Evolutionary conservation across 2,113 vertebrate genomes (phyloP), one percentile per base, ranked within the genome.

Genomic region (Oreotrochilus melanogaster): DNA sequence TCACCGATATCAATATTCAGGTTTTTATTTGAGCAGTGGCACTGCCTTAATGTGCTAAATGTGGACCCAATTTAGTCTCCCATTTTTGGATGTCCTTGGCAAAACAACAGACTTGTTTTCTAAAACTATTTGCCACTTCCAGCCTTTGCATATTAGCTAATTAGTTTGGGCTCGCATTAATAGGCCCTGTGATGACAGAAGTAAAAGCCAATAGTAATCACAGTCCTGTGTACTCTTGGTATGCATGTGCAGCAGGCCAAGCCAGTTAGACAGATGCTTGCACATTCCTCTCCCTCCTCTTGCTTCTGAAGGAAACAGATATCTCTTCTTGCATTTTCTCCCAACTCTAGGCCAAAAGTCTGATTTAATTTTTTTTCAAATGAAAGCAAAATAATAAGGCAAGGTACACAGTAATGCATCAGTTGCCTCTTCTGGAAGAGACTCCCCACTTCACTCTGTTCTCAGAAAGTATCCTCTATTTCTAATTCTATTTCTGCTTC

Each of bases 111-210:
- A 54, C 64, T 48, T 80, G 31, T 95, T 95, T 95, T 84, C 56
- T 64, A 60, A 78, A 91, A 79, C 39, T 69, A 22, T 86, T 83
- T 90, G 62, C 62, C 50, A 73, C 64, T 97, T 96, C 10, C 58
- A 90, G 92, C 67, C 79, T 94, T 88, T 94, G 42, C n/a, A 95
- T 83, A 76, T 84, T 93, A 87, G 66, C 31, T 91, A 93, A 94
- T 92, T 86, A 93, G n/a, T 84, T 69, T 86, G 28, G 37, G 24
- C 54, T 96, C 57, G 70, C 4, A 15, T 84, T 88, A 80, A 18
- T 85, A 86, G 65, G 78, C 57, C 45, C 92, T 74, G 45, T 11
- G 25, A 88, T 50, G 60, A 69, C 1, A 43, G 56, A 78, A 53
- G 37, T 71, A 61, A 92, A 88, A 92, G 27, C 60, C 81, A 92